Evolutionary conservation across 2,888 invertebrate genomes (phyloP).

Genomic region (Neoitamus cyanurus): DNA sequence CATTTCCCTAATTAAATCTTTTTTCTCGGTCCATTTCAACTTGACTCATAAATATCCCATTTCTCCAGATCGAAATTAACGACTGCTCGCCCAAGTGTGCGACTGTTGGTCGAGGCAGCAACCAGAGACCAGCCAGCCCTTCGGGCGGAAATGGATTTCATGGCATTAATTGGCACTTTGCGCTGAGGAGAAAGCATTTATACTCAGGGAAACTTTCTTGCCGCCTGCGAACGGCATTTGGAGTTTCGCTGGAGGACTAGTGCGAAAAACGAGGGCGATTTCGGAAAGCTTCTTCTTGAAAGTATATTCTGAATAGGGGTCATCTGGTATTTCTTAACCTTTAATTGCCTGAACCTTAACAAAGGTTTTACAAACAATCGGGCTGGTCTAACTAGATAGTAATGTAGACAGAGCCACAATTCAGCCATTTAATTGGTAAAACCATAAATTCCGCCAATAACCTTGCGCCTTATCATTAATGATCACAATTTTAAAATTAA

Average conservation of each 20-base stretch:
- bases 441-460: too few relatives aligned
- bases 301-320: neutral
- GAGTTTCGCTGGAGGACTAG: neutral
- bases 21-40: neutral
- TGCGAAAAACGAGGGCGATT: neutral
- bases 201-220: neutral
- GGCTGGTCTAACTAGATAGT: too few relatives aligned
- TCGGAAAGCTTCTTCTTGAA: neutral
- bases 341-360: neutral
- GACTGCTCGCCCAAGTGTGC: neutral
- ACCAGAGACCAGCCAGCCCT: neutral
- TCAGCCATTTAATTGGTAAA: too few relatives aligned
- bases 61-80: conserved; percentile 28
- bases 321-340: neutral
- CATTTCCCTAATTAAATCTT: conserved; percentile 41
- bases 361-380: neutral
- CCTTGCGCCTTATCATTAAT: too few relatives aligned
- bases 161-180: neutral
- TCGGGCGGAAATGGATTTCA: neutral
- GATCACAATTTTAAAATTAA: too few relatives aligned
- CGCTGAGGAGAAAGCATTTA: neutral
- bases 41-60: conserved; percentile 8
- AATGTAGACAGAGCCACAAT: too few relatives aligned
- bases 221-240: neutral
- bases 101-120: neutral